Evolutionary conservation across 1,140 invertebrate species (phyloP).

Genomic region (Pachyrhynchus sulphureomaculatus): DNA sequence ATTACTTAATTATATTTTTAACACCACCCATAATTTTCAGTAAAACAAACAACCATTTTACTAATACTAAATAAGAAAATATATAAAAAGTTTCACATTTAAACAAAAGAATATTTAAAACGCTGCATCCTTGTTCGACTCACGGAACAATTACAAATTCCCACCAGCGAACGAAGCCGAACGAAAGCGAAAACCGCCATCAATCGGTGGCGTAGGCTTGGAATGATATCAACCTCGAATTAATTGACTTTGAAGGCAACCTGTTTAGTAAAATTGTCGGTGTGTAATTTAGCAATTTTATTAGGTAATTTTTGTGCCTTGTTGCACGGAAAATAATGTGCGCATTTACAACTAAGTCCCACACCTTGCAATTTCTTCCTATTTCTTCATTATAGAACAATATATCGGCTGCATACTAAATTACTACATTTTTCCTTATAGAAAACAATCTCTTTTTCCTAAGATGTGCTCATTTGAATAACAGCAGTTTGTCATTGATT

Average conservation of each 20-base stretch:
- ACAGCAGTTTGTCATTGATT: too few relatives aligned
- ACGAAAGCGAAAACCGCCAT: slow-evolving; percentile 7
- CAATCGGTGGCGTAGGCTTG: slow-evolving; percentile 1
- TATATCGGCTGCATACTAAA: neutral
- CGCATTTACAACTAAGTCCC: too few relatives aligned
- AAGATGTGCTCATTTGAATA: too few relatives aligned
- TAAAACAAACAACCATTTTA: too few relatives aligned
- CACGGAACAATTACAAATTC: neutral
- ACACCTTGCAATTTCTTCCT: too few relatives aligned
- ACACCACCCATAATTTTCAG: neutral
- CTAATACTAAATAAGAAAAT: neutral
- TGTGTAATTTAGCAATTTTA: neutral
- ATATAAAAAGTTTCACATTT: slow-evolving; percentile 6
- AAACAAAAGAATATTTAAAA: slow-evolving; percentile 13
- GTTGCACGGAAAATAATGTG: neutral
- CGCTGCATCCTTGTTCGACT: slow-evolving; percentile 8
- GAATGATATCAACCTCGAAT: slow-evolving; percentile 22
- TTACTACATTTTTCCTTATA: too few relatives aligned
- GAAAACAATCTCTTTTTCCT: neutral
- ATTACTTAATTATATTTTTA: neutral
- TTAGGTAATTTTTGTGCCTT: neutral
- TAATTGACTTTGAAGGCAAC: slow-evolving; percentile 2
- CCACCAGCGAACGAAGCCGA: slow-evolving; percentile 1
- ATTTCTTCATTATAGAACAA: neutral
- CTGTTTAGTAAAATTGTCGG: neutral